Evolutionary conservation across 2,797 vertebrate species (phyloP), one percentile per base, ranked within the genome.

Genomic region (Siniperca obscura): DNA sequence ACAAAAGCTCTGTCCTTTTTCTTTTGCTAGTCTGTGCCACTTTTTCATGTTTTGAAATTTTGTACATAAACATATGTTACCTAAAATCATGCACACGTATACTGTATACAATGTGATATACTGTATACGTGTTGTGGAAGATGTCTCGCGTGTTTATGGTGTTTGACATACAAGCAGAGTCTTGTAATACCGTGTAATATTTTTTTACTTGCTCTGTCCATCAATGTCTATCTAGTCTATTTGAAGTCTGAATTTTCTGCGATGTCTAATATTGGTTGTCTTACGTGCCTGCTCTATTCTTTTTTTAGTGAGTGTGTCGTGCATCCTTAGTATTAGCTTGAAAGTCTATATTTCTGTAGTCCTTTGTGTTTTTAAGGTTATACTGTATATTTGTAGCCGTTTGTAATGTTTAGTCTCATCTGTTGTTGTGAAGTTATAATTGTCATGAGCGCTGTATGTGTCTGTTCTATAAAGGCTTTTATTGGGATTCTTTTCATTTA

Each of bases 151-250:
- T 44, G n/a, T 74, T 64, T 52, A 14, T 21, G 5, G 48, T 66
- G 60, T 66, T 56, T 50, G 16, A 62, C 22, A 36, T 12, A 61
- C 44, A 19, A 46, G 52, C 30, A 19, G 14, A 10, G 52, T 73
- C 11, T 36, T 62, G 10, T 34, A 46, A 59, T 16, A 1, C 9
- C 7, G 14, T 44, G 21, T 48, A 6, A 14, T 25, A 64, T 0
- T 68, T 59, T 66, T 38, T 12, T 40, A 38, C 40, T 48, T 16
- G 25, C 40, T 59, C 22, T 21, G 65, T 59, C 61, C 48, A 44
- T 79, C 56, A 75, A 50, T 22, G 60, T 61, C 56, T 17, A 44
- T 69, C 50, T 25, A 2, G 22, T 78, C n/a, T 16, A 61, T 69
- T 16, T 76, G 13, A 65, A 59, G 48, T 3, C 60, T 70, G 1